phyloP scores from a whole-genome alignment of 1,140 invertebrate species.

The Eupristina koningsbergeri region DNA sequence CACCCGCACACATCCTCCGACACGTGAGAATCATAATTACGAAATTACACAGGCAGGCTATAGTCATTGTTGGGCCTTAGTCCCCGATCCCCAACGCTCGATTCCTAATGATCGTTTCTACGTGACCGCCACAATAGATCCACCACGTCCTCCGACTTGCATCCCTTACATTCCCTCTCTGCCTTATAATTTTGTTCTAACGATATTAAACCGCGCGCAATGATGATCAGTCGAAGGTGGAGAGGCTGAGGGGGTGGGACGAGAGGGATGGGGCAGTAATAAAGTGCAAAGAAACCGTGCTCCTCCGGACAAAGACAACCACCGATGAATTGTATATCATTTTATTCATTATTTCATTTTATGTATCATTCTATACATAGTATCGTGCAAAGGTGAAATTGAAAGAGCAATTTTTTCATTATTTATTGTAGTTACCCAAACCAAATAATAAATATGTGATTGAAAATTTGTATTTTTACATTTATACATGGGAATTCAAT shows the following conservation, averaged over 20 bases:
- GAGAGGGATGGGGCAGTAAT: neutral
- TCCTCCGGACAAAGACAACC: slow-evolving; percentile 7
- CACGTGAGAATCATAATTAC: slow-evolving; percentile 52
- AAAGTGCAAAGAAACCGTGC: neutral
- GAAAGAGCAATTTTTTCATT: neutral
- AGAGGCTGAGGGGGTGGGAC: neutral
- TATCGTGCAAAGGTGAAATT: neutral
- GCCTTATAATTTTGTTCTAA: slow-evolving; percentile 51
- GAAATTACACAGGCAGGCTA: slow-evolving; percentile 44
- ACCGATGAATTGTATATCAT: slow-evolving; percentile 42
- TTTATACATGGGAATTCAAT: neutral
- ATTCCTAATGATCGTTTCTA: slow-evolving; percentile 51
- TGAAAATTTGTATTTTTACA: neutral
- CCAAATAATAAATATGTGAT: slow-evolving; percentile 2
- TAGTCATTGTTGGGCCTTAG: slow-evolving; percentile 22
- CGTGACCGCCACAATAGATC: slow-evolving; percentile 50
- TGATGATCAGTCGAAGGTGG: slow-evolving; percentile 12
- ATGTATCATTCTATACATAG: slow-evolving; percentile 1
- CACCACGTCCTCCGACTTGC: slow-evolving; percentile 17
- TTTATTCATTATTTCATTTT: slow-evolving; percentile 41
- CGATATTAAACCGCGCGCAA: slow-evolving; percentile 46
- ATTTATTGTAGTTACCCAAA: slow-evolving; percentile 6
- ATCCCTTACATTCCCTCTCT: neutral
- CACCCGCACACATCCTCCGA: slow-evolving; percentile 12
- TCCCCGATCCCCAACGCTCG: neutral